Conservation (phyloP, 1,140 invertebrate genomes). For the Aphelenchoides avenae region DNA sequence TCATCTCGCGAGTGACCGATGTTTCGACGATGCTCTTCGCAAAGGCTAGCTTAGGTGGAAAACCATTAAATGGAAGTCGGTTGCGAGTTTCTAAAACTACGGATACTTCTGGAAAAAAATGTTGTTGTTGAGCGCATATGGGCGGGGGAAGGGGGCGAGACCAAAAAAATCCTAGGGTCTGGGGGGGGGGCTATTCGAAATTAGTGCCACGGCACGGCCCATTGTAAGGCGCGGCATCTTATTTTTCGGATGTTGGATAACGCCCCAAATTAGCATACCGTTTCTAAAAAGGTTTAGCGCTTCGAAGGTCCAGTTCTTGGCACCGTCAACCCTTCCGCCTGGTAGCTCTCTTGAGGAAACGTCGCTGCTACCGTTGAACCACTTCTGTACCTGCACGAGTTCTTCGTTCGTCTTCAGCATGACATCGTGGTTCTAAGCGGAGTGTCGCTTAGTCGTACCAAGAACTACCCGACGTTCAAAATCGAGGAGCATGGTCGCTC, state of each 20-base stretch:
- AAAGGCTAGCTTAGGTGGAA: neutral
- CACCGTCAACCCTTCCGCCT: neutral
- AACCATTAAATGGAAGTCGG: slow-evolving; percentile 1
- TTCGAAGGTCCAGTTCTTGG: slow-evolving; percentile 11
- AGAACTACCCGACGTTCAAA: neutral
- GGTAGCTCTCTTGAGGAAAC: neutral
- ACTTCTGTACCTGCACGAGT: slow-evolving; percentile 16
- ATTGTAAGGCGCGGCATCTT: no score
- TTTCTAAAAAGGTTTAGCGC: slow-evolving; percentile 20
- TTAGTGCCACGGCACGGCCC: no score
- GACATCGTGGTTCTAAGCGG: slow-evolving; percentile 17
- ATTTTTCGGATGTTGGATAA: neutral
- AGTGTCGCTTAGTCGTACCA: neutral
- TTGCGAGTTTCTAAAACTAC: neutral
- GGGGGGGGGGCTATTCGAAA: no score
- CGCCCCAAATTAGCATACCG: slow-evolving; percentile 3
- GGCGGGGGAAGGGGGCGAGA: no score
- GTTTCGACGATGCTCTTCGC: slow-evolving; percentile 3
- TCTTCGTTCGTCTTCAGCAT: slow-evolving; percentile 21
- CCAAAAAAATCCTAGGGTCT: no score
- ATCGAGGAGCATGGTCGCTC: neutral
- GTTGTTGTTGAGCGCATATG: no score
- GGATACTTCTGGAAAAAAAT: neutral
- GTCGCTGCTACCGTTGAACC: slow-evolving; percentile 20
- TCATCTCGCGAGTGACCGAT: slow-evolving; percentile 6